Percentiles rank a stretch among this genome's conserved stretches.
phyloP scores from a whole-genome alignment of 2,797 vertebrate species.

The Zonotrichia albicollis region DNA sequence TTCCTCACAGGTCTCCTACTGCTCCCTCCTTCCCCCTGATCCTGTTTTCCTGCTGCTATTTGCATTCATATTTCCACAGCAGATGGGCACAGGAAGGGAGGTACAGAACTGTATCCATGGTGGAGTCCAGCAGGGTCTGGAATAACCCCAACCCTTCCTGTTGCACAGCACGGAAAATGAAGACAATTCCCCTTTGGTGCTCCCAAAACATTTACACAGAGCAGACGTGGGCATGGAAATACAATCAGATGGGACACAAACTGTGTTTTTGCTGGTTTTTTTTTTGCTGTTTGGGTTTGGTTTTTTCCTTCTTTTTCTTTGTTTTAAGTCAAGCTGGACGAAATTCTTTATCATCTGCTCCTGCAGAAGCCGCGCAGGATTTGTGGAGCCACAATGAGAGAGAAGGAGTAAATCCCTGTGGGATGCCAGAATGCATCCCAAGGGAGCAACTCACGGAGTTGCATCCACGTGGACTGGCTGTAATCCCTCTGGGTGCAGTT shows the following conservation, averaged over 20 bases:
- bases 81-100: neutral
- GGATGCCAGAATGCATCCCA: neutral
- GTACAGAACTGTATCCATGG: neutral
- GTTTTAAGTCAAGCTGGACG: neutral
- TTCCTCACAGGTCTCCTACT: neutral
- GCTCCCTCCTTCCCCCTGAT: neutral
- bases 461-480: neutral
- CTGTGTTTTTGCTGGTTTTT: fast-evolving
- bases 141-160: neutral
- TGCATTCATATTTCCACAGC: neutral
- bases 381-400: neutral
- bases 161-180: neutral
- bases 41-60: neutral
- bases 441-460: neutral
- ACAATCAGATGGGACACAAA: slow-evolving; percentile 29
- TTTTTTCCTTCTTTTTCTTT: neutral
- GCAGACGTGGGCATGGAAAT: slow-evolving; percentile 55
- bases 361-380: fast-evolving
- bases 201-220: slow-evolving; percentile 31
- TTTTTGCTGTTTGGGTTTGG: neutral
- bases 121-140: neutral
- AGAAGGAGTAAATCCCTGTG: neutral
- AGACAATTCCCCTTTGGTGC: neutral
- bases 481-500: neutral
- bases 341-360: neutral